Conservation (phyloP, 2,888 invertebrate species). For the Pachymerium ferrugineum region DNA sequence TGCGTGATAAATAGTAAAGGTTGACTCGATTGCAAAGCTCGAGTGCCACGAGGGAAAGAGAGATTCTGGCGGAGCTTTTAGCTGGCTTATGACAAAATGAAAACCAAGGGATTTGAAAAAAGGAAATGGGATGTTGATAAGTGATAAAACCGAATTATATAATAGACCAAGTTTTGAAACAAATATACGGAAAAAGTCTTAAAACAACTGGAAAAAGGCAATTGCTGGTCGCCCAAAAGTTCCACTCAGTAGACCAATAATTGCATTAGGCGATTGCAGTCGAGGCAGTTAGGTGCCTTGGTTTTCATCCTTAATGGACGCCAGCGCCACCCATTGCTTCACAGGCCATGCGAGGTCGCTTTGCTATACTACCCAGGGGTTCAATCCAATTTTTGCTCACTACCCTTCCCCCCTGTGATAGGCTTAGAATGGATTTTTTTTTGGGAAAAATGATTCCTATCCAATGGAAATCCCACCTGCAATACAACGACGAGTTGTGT, state of each 20-base stretch:
- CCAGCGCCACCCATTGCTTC: slow-evolving; percentile 13
- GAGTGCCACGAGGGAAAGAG: background rate
- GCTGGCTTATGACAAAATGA: background rate
- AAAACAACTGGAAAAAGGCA: background rate
- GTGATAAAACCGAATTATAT: background rate
- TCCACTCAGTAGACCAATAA: slow-evolving; percentile 4
- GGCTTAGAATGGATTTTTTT: background rate
- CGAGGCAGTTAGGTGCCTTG: slow-evolving; percentile 3
- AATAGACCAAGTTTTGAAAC: background rate
- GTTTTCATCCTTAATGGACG: slow-evolving; percentile 13
- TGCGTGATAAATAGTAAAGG: background rate
- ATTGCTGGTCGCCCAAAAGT: background rate
- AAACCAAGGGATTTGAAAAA: background rate
- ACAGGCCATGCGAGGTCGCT: slow-evolving; percentile 1
- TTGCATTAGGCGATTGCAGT: background rate
- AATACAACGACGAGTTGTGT: background rate
- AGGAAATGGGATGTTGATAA: slow-evolving; percentile 13
- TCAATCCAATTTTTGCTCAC: slow-evolving; percentile 8
- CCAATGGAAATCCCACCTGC: background rate
- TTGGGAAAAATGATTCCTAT: background rate
- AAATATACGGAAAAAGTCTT: background rate
- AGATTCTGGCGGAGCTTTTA: background rate
- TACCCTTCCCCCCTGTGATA: background rate
- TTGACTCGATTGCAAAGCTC: background rate
- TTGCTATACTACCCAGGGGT: slow-evolving; percentile 3